Conservation (phyloP, 2,888 invertebrate species). For the Hemithea aestivaria region DNA sequence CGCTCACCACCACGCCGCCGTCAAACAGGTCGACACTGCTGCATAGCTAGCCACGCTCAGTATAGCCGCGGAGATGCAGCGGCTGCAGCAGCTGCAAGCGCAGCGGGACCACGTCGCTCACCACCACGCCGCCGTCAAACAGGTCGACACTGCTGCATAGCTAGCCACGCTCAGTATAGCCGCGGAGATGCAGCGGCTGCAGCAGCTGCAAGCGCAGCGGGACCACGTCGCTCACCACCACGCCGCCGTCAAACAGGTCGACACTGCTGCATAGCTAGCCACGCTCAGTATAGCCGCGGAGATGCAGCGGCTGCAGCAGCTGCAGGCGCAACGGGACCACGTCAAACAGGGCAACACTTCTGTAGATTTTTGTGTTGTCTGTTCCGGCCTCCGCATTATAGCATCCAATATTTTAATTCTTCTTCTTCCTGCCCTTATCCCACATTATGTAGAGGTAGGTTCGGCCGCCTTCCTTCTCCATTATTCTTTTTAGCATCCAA, state of each 20-base stretch:
- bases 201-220: slow-evolving; percentile 80
- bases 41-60: slow-evolving; percentile 33
- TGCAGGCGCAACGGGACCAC: slow-evolving; percentile 79
- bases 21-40: slow-evolving; percentile 57
- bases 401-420: too few species aligned
- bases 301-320: slow-evolving; percentile 79
- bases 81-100: slow-evolving; percentile 81
- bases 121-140: slow-evolving; percentile 61
- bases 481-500: too few species aligned
- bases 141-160: slow-evolving; percentile 41
- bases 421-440: too few species aligned
- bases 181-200: slow-evolving; percentile 67
- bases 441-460: too few species aligned
- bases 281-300: slow-evolving; percentile 39
- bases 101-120: slow-evolving; percentile 77
- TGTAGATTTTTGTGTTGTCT: too few species aligned
- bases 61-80: slow-evolving; percentile 52
- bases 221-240: slow-evolving; percentile 76
- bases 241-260: slow-evolving; percentile 58
- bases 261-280: slow-evolving; percentile 30
- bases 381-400: too few species aligned
- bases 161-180: slow-evolving; percentile 37
- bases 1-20: slow-evolving; percentile 62
- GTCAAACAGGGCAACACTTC: slow-evolving; percentile 59
- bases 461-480: too few species aligned